Base-by-base conservation (phyloP, 2,888 invertebrate species). In the Microplitis deprimator region DNA sequence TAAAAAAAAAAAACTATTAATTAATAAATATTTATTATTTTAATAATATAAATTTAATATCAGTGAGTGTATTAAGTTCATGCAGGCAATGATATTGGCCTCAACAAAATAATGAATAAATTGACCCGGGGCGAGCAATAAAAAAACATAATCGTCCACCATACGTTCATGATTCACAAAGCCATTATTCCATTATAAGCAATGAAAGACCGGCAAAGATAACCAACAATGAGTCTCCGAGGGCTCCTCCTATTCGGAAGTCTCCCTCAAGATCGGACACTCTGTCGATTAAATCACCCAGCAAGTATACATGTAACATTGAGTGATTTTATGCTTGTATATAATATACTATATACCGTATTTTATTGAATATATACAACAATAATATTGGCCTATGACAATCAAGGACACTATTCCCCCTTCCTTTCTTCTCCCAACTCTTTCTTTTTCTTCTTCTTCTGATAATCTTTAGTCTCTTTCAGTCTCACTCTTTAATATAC, bases 101-200 rank as follows among this genome's bases (percentile, higher is more conserved):
- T 87, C 86, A 87, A 86, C 86, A 87, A 86, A 87, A 85, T 87
- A 87, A 87, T 87, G 87, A 87, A 86, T 87, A 87, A 87, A 87
- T 87, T 87, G 87, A 87, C 82, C 74, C 84, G 83, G 65, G 84
- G 82, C 83, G 81, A 83, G 80, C 84, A 87, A 87, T 85, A 85
- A 85, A 87, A 86, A 87, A 86, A 85, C 85, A 85, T 86, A 87
- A 87, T 86, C 85, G 85, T 82, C 84, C 85, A 84, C 82, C 83
- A 85, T 86, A 85, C 84, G 82, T 84, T 80, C 86, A 85, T 88
- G 87, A 87, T 88, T 87, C 86, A 85, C 82, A 82, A 84, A 87
- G 40, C 87, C 85, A 87, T 87, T 87, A 88, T 87, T 82, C 87
- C 84, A 88, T 88, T 86, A 87, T 82, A 87, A 81, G 79, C 87